Evolutionary conservation across 2,113 vertebrate genomes (phyloP).

Genomic region (Vombatus ursinus): DNA sequence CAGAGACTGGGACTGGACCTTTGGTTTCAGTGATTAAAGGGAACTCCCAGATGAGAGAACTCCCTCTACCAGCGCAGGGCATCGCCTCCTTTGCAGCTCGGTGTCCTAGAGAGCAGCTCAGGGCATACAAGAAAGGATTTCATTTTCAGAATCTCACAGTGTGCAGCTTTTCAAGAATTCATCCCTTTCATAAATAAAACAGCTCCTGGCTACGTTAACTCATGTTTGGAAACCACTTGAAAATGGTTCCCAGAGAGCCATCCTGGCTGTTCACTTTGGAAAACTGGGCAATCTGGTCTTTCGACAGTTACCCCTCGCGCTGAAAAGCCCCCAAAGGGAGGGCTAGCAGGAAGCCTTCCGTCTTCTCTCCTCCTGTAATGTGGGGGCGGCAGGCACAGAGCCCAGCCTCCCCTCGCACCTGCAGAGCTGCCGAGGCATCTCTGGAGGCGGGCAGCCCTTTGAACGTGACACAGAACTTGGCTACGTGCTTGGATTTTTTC

Average conservation of each 20-base stretch:
- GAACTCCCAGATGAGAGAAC: neutral
- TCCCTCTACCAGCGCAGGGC: neutral
- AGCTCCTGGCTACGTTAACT: neutral
- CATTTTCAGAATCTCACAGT: neutral
- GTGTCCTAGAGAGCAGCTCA: neutral
- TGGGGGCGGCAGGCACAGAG: neutral
- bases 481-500: neutral
- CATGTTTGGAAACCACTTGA: neutral
- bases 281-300: neutral
- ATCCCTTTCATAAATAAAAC: neutral
- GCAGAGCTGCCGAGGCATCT: neutral
- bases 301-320: neutral
- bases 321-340: neutral
- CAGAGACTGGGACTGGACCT: neutral
- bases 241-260: neutral
- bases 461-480: rapidly evolving
- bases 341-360: neutral
- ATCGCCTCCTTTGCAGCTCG: neutral
- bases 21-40: neutral
- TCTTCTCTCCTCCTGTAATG: rapidly evolving
- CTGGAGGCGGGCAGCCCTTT: neutral
- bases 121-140: neutral
- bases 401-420: neutral
- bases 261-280: neutral
- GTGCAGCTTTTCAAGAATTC: neutral